Percentiles rank a stretch among this genome's conserved stretches.
Evolutionary conservation across 2,797 vertebrate species (phyloP).

Genomic region (Gorsachius magnificus): DNA sequence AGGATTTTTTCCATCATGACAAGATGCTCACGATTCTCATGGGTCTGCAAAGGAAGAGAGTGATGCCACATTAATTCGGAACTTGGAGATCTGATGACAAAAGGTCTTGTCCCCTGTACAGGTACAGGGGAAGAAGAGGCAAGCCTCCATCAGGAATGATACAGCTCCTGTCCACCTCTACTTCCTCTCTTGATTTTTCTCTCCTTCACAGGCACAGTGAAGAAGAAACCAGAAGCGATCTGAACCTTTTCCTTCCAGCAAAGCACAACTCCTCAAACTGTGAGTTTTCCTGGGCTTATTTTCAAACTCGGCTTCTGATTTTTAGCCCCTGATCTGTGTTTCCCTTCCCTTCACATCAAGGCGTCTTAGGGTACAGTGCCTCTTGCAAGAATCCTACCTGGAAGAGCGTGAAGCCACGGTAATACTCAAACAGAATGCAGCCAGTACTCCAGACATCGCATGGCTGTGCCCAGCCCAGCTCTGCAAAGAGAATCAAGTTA

Average conservation of each 20-base stretch:
- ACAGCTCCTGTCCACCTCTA: neutral
- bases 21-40: conserved; percentile 81
- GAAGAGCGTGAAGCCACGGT: conserved; percentile 82
- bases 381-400: conserved; percentile 61
- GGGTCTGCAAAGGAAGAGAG: conserved; percentile 68
- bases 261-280: neutral
- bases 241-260: neutral
- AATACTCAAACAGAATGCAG: conserved; percentile 83
- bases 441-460: conserved; percentile 84
- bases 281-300: neutral
- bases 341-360: neutral
- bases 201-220: neutral
- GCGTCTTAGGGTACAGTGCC: neutral
- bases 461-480: conserved; percentile 83
- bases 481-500: conserved; percentile 50
- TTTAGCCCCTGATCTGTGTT: neutral
- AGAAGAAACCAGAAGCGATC: neutral
- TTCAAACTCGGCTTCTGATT: neutral
- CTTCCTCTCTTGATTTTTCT: neutral
- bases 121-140: neutral
- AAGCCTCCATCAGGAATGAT: neutral
- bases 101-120: neutral
- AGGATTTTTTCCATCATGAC: conserved; percentile 86
- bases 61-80: neutral
- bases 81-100: neutral